Evolutionary conservation across 2,888 invertebrate species (phyloP), one percentile per base, ranked within the genome.

Genomic region (Andrena dorsata): DNA sequence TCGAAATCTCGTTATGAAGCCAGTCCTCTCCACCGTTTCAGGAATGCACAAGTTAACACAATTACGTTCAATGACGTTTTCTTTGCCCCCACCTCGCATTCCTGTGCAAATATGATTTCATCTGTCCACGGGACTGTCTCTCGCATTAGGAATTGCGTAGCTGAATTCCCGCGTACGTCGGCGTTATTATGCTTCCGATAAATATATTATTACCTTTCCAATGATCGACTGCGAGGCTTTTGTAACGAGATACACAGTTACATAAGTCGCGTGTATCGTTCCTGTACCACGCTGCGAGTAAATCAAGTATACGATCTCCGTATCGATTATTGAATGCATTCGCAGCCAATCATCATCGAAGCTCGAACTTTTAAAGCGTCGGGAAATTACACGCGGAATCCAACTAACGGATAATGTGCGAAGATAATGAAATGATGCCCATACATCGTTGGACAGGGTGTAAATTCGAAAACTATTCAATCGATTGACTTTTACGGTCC

Each of bases 191-290:
- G 65, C 65, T 66, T 74, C 66, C 66, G 47, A 66, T 58, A 66
- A 74, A 66, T 66, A 66, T 65, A 58, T 66, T 49, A 66, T 66
- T 74, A 66, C 49, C 66, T 74, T 58, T 49, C 66, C 66, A 49
- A 66, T 65, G 66, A 74, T 66, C n/a, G 74, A 74, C 47, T 49
- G 20, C 49, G 47, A 32, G 49, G 4, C 10, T 66, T 66, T 72
- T 60, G 70, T 60, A 47, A 32, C 35, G 30, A 53, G 28, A 51
- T 32, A 8, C n/a, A 28, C 53, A 32, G 28, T n/a, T 64, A 64
- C 74, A 56, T 49, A 60, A 56, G 30, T 65, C 28, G 53, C 66
- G 51, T 41, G 13, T 58, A 23, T 41, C 69, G 69, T 56, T 61
- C 47, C 30, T 28, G 23, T 8, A 30, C 23, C 30, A 16, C 16